Evolutionary conservation across 92 coral and sea anemone genomes (phyloP).

Genomic region (Siderastrea siderea): DNA sequence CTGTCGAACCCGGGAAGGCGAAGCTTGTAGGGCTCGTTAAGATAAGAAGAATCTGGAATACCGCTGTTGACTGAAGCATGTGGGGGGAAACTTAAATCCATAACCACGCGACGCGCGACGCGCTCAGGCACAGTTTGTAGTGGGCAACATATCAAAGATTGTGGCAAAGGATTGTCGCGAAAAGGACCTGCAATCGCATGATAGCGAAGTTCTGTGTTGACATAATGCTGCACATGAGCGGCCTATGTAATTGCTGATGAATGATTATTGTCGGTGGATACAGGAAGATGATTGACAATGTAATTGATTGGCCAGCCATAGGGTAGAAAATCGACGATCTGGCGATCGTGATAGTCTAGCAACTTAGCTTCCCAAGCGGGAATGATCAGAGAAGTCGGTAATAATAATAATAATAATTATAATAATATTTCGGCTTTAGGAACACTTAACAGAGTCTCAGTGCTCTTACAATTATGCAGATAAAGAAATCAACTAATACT

Average conservation of each 20-base stretch:
- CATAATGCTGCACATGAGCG: conserved; percentile 40
- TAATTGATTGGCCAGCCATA: conserved; percentile 67
- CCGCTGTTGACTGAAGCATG: conserved; percentile 11
- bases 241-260: conserved; percentile 28
- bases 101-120: conserved; percentile 37
- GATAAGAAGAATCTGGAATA: conserved; percentile 3
- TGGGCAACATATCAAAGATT: conserved; percentile 37
- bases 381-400: conserved; percentile 6
- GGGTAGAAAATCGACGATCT: conserved; percentile 28
- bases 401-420: too few relatives aligned
- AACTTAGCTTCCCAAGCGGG: conserved; percentile 6
- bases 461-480: too few relatives aligned
- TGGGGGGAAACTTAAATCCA: conserved; percentile 34
- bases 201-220: conserved; percentile 31
- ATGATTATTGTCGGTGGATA: conserved; percentile 42
- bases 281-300: background rate
- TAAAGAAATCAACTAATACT: too few relatives aligned
- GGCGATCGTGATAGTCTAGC: conserved; percentile 10
- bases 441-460: too few relatives aligned
- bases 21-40: conserved; percentile 26
- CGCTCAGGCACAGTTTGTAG: conserved; percentile 59
- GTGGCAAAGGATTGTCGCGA: conserved; percentile 24
- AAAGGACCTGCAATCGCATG: conserved; percentile 54
- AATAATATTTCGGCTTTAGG: too few relatives aligned
- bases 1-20: conserved; percentile 35